phyloP scores from a whole-genome alignment of 2,113 vertebrate species.

The Anser cygnoides region DNA sequence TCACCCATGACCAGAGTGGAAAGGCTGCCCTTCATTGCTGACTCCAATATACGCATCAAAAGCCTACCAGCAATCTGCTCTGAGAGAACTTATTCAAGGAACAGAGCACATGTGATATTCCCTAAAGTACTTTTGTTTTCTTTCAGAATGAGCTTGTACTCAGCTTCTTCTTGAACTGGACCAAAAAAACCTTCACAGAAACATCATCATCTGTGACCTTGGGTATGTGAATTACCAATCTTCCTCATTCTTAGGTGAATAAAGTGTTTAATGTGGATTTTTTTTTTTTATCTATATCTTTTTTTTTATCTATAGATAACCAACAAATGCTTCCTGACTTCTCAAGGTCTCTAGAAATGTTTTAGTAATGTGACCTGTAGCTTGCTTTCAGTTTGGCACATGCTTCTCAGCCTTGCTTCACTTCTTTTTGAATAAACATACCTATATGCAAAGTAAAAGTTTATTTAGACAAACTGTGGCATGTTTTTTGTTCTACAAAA shows the following conservation, averaged over 20 bases:
- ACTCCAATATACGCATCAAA: background rate
- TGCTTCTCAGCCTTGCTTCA: background rate
- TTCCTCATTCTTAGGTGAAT: background rate
- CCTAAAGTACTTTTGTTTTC: background rate
- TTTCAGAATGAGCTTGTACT: constrained; percentile 86
- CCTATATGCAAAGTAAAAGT: background rate
- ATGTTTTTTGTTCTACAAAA: constrained; percentile 2
- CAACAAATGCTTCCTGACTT: background rate
- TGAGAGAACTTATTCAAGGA: background rate
- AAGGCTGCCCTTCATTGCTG: background rate
- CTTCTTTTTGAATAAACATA: constrained; percentile 3
- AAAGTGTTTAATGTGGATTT: background rate
- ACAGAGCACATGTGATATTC: background rate
- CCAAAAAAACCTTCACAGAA: constrained; percentile 31
- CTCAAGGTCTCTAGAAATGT: background rate
- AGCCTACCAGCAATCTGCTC: background rate
- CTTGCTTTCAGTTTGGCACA: background rate
- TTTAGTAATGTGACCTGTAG: background rate
- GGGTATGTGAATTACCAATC: constrained; percentile 52
- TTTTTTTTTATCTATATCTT: background rate
- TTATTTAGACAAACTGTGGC: background rate
- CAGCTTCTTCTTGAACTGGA: constrained; percentile 84
- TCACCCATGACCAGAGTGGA: background rate
- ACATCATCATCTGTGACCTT: background rate
- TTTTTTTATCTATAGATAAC: background rate